Evolutionary conservation across 2,797 vertebrate species (phyloP).

Genomic region (Girardinus metallicus): DNA sequence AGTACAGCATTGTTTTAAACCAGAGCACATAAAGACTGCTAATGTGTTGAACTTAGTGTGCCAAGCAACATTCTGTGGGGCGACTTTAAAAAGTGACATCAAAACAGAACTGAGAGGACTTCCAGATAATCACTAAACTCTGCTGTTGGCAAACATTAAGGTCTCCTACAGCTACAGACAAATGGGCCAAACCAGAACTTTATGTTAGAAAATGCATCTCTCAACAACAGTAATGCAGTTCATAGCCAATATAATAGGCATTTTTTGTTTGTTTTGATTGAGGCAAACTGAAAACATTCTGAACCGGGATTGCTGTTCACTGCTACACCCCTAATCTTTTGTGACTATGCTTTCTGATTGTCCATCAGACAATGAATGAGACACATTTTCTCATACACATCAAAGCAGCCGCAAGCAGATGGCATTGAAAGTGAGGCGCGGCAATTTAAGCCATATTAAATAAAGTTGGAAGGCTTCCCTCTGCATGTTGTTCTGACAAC

Average conservation of each 20-base stretch:
- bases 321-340: too few relatives aligned
- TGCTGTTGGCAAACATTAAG: not conserved
- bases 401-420: too few relatives aligned
- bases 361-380: too few relatives aligned
- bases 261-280: not conserved
- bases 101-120: not conserved
- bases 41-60: not conserved
- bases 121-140: not conserved
- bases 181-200: not conserved
- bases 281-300: not conserved
- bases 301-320: not conserved
- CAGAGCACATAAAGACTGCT: not conserved
- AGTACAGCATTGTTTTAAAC: not conserved
- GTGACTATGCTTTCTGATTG: too few relatives aligned
- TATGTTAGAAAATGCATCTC: not conserved
- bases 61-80: not conserved
- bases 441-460: too few relatives aligned
- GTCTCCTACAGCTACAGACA: too few relatives aligned
- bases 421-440: too few relatives aligned
- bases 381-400: too few relatives aligned
- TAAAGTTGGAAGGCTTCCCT: too few relatives aligned
- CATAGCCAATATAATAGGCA: not conserved
- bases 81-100: not conserved
- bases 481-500: too few relatives aligned
- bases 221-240: too few relatives aligned